These are phyloP conservation scores for Caerostris darwini DNA, from an alignment of 1,140 invertebrate genomes.

Conservation along the genomic window DNA sequence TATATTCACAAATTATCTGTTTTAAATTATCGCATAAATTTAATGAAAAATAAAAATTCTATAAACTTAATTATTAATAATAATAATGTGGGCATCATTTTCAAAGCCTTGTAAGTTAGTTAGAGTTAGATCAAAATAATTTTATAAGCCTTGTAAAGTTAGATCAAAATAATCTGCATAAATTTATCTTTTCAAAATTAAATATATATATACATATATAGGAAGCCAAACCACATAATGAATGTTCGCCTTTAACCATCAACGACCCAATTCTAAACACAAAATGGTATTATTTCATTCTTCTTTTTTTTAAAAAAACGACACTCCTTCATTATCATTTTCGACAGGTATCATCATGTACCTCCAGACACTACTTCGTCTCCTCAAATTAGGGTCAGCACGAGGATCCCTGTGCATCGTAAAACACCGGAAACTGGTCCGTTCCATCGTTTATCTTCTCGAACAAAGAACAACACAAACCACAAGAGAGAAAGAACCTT, in stretches of 20 bases:
- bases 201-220: too few species aligned
- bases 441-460: neutral
- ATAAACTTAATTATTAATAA: too few species aligned
- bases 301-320: neutral
- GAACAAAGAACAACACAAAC: slow-evolving; percentile 27
- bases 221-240: neutral
- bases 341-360: neutral
- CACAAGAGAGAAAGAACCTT: slow-evolving; percentile 3
- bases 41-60: too few species aligned
- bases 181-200: too few species aligned
- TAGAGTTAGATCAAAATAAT: too few species aligned
- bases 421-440: slow-evolving; percentile 47
- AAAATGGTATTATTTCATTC: slow-evolving; percentile 17
- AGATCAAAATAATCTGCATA: too few species aligned
- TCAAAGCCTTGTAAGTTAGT: too few species aligned
- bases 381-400: slow-evolving; percentile 31
- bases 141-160: too few species aligned
- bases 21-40: too few species aligned
- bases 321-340: slow-evolving; percentile 10
- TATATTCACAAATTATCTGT: too few species aligned
- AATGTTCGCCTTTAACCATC: neutral
- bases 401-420: neutral
- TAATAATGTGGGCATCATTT: too few species aligned
- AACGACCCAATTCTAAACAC: slow-evolving; percentile 1
- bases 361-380: neutral